phyloP scores from a whole-genome alignment of 2,888 invertebrate genomes.

The Ichneumon xanthorius region DNA sequence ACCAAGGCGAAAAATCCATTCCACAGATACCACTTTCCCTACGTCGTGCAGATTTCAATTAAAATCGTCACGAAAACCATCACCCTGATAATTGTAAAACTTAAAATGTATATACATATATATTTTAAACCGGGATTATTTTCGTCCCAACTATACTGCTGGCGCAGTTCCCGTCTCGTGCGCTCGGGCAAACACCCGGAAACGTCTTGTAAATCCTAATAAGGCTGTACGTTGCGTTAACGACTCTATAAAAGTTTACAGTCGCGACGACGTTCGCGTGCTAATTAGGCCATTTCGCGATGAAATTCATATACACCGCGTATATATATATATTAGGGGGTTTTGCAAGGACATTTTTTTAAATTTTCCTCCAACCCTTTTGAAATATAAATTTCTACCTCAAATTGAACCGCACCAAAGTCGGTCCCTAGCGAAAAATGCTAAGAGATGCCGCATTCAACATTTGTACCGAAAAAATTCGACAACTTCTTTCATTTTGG shows the following conservation, averaged over 20 bases:
- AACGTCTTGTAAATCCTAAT: slow-evolving; percentile 4
- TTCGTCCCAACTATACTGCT: neutral
- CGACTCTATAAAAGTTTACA: slow-evolving; percentile 2
- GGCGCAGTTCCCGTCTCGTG: neutral
- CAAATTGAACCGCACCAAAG: too few species aligned
- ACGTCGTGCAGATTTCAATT: too few species aligned
- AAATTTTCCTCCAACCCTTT: too few species aligned
- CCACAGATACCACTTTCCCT: neutral
- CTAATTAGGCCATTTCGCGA: slow-evolving; percentile 28
- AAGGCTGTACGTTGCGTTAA: neutral
- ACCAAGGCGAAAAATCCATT: neutral
- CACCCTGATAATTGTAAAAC: neutral
- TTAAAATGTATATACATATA: too few species aligned
- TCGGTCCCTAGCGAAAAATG: too few species aligned
- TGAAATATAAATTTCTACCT: too few species aligned
- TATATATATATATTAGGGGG: neutral
- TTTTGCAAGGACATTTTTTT: too few species aligned
- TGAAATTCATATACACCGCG: slow-evolving; percentile 40
- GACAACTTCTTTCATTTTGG: too few species aligned
- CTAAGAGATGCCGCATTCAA: too few species aligned
- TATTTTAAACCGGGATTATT: neutral
- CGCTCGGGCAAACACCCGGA: neutral
- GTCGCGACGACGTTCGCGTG: slow-evolving; percentile 1
- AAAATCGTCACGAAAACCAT: too few species aligned
- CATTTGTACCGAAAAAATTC: too few species aligned